These are phyloP conservation scores for Chrysochloris asiatica DNA, from an alignment of 2,113 vertebrate genomes.

Conservation along the genomic window DNA sequence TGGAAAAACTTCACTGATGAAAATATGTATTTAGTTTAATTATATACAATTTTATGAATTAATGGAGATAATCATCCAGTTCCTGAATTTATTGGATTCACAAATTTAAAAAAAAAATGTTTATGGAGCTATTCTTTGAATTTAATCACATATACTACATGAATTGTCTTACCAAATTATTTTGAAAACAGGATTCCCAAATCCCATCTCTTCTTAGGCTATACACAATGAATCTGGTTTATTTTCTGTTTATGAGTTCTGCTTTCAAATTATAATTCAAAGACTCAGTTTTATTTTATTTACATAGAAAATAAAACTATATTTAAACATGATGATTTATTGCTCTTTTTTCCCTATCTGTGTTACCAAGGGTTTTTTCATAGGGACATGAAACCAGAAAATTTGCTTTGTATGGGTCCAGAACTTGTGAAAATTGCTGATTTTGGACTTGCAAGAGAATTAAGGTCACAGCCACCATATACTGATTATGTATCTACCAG, in stretches of 20 bases:
- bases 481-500: conserved; percentile 98
- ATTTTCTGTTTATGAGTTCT: not conserved
- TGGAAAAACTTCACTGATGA: not conserved
- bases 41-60: not conserved
- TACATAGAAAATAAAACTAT: not conserved
- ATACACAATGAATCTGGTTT: not conserved
- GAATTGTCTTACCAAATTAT: conserved; percentile 21
- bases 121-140: not conserved
- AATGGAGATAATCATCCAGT: not conserved
- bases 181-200: not conserved
- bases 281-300: not conserved
- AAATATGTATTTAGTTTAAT: not conserved
- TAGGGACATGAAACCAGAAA: conserved; percentile 99
- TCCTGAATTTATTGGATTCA: not conserved
- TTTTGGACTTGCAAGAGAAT: conserved; percentile 97
- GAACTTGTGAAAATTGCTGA: conserved; percentile 99
- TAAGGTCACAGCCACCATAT: conserved; percentile 96
- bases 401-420: conserved; percentile 97
- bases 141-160: not conserved
- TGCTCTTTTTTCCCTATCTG: conserved; percentile 26
- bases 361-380: conserved; percentile 92
- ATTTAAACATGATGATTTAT: not conserved
- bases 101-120: not conserved
- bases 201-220: not conserved
- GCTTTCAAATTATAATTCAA: not conserved